Base-by-base conservation (phyloP, 2,113 vertebrate species). In the Lynx canadensis region DNA sequence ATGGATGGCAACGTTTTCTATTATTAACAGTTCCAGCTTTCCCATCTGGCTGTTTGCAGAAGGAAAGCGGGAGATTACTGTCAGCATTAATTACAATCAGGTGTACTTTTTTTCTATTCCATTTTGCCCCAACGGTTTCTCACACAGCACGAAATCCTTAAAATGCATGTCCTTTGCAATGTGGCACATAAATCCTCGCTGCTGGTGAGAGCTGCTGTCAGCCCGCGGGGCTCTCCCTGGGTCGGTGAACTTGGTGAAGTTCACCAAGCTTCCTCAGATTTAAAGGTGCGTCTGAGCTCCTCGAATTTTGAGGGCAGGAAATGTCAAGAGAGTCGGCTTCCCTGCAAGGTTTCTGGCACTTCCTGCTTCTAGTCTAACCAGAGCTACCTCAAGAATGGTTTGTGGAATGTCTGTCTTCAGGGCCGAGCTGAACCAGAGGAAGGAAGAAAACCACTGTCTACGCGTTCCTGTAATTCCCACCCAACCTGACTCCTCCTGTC, bases 11-110 rank as follows among this genome's bases (percentile, higher is more conserved):
- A n/a, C 78, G 85, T 98, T 98, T 98, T 98, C 98, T 98, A 73
- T 98, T 98, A 92, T 97, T 98, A 98, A 97, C 97, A 78, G 92
- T 98, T 99, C 98, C 98, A 99, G 98, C 96, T 98, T 98, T 83
- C 18, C 98, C 98, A 98, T 99, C 98, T 99, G 98, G 98, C 98
- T 98, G 98, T 98, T 98, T 98, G 99, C 98, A 98, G 91, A 76
- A 41, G 98, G 98, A 97, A 98, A 97, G 98, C 94, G 98, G 87
- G 98, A 98, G 98, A 98, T 81, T 98, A 98, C 98, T 98, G 98
- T 98, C 98, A 98, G 97, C 98, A 98, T 98, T 98, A 98, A 98
- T 99, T 98, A 98, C 98, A 98, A 98, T 99, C 98, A 98, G 97
- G 97, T 98, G 97, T 87, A 94, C 96, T 98, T 97, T 93, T 96